Base-by-base conservation (phyloP, 1,140 invertebrate species). In the Chionoecetes opilio region DNA sequence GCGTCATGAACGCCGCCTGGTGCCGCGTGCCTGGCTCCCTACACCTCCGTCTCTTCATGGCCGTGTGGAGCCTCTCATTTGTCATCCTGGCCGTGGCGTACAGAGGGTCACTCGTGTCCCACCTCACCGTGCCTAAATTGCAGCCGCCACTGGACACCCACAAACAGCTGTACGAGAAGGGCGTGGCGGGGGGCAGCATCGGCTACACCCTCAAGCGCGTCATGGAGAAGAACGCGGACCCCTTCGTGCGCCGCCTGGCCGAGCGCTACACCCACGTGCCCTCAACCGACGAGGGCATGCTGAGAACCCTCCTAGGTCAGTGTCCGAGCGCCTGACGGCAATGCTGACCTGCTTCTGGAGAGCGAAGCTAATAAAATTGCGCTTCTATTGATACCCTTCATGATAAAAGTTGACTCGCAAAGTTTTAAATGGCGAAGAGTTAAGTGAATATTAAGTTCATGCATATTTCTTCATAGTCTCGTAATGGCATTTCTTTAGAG, bases 61-160 rank as follows among this genome's bases (percentile, higher is more conserved):
- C 38, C 11, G 29, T 93, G 75, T 96, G 95, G 95, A 94, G 95
- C 32, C 3, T 96, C 17, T 41, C 93, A 29, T 93, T 95, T 29
- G 8, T 96, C 53, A 94, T 96, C 53, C 29, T 96, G n/a, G 93
- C 93, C 0, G 75, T 95, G 82, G 95, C 95, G 9, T 96, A 96
- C 93, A 94, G 86, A 41, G 95, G 94, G 0, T 93, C 92, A 14
- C 91, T 96, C 2, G 89, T 95, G 38, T 96, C 95, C 31, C 89
- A 91, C 38, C 32, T 96, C n/a, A 95, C 95, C 11, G 90, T 96
- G 75, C 93, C 93, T 0, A 38, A 82, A 17, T 32, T 82, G 38
- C 93, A 93, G 46, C 35, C 82, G 17, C 95, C 93, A 26, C 82
- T 95, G n/a, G 91, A 96, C 93, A 95, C 95, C 21, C 94, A 96